A percentile compares a stretch with the other conserved stretches of the same genome.
These are phyloP conservation scores for Alectura lathami DNA, from an alignment of 2,113 vertebrate species.

Conservation along the genomic window DNA sequence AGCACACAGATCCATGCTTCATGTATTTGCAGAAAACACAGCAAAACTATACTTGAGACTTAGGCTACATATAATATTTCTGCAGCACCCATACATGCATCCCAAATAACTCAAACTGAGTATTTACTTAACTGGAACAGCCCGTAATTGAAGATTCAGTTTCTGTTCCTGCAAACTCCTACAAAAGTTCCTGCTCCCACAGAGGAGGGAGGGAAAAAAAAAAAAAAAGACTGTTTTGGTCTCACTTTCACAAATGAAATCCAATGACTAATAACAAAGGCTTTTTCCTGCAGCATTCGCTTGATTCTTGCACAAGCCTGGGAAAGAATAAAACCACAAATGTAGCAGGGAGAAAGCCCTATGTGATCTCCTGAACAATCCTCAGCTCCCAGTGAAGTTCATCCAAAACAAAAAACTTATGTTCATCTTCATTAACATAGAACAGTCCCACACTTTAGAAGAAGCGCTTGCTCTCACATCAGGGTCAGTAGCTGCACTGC, in stretches of 20 bases:
- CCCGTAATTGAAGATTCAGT: not conserved
- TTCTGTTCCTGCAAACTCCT: constrained; percentile 1
- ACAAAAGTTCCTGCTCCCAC: not conserved
- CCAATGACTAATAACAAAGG: not conserved
- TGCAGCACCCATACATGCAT: not conserved
- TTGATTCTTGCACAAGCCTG: not conserved
- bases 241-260: not conserved
- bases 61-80: not conserved
- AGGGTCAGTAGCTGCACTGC: not conserved
- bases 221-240: not conserved
- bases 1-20: not conserved
- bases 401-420: not conserved
- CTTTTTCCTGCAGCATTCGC: not conserved
- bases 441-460: not conserved
- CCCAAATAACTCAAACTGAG: not conserved
- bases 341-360: not conserved
- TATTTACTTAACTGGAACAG: not conserved
- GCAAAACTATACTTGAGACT: not conserved
- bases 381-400: not conserved
- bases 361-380: not conserved
- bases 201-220: not conserved
- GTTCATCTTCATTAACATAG: not conserved
- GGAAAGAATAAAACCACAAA: not conserved
- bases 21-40: not conserved
- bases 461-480: not conserved